phyloP scores from a whole-genome alignment of 1,140 invertebrate species.

The Saccostrea glomerata region DNA sequence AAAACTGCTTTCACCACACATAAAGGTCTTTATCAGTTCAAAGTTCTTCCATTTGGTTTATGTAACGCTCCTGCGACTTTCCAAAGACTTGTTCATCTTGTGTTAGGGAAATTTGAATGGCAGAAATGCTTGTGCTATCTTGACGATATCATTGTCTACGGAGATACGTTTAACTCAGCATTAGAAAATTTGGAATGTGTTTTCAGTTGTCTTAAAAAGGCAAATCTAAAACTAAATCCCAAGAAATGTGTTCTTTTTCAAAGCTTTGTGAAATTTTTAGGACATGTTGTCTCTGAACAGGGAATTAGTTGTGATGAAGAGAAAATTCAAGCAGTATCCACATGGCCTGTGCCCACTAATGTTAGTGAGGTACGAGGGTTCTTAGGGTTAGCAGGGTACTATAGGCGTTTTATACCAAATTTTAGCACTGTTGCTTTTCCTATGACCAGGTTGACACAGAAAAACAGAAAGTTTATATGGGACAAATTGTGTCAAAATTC shows the following conservation, averaged over 20 bases:
- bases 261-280: slow-evolving; percentile 56
- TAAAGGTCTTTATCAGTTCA: slow-evolving; percentile 43
- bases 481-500: not conserved
- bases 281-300: slow-evolving; percentile 58
- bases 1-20: slow-evolving; percentile 49
- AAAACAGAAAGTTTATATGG: slow-evolving; percentile 5
- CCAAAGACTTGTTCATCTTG: slow-evolving; percentile 60
- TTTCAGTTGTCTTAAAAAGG: slow-evolving; percentile 56
- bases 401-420: too few relatives aligned
- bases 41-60: too few relatives aligned
- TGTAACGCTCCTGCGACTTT: too few relatives aligned
- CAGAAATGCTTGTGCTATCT: slow-evolving; percentile 7
- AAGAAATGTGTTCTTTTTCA: slow-evolving; percentile 78
- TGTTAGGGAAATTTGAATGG: slow-evolving; percentile 59
- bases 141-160: too few relatives aligned
- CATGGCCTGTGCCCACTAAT: too few relatives aligned
- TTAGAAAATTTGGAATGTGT: slow-evolving; percentile 41
- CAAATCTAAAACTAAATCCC: too few relatives aligned
- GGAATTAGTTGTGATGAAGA: slow-evolving; percentile 51
- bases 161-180: too few relatives aligned
- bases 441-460: too few relatives aligned
- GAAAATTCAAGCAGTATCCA: too few relatives aligned
- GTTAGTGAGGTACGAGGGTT: too few relatives aligned
- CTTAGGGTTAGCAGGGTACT: too few relatives aligned
- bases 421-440: too few relatives aligned